Conservation (phyloP, 2,888 invertebrate genomes). For the Fabriciana adippe region DNA sequence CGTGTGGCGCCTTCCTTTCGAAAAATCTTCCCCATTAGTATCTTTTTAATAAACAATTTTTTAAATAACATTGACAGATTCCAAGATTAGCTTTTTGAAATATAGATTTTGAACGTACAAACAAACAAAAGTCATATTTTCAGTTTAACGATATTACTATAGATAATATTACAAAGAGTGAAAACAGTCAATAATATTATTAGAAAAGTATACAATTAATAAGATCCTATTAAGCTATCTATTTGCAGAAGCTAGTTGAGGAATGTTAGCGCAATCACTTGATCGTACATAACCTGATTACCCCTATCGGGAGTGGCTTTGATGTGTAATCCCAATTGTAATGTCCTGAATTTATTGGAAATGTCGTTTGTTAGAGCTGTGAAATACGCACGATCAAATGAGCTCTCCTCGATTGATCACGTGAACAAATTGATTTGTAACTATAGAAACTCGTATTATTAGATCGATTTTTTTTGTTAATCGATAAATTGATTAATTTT, state of each 20-base stretch:
- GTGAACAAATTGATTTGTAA: not conserved
- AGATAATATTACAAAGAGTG: too few relatives aligned
- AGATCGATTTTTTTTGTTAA: too few relatives aligned
- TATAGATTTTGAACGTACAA: too few relatives aligned
- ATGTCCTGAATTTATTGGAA: constrained; percentile 19
- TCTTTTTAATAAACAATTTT: too few relatives aligned
- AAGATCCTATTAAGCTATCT: not conserved
- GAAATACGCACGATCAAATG: constrained; percentile 15
- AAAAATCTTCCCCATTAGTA: too few relatives aligned
- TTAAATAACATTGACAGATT: too few relatives aligned
- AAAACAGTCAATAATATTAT: too few relatives aligned
- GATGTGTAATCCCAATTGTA: constrained; percentile 20
- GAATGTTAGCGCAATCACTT: constrained; percentile 3
- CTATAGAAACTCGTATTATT: not conserved
- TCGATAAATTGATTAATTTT: too few relatives aligned
- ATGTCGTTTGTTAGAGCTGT: constrained; percentile 14
- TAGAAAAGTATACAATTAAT: not conserved
- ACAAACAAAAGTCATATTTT: too few relatives aligned
- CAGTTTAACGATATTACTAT: too few relatives aligned
- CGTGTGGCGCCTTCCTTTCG: too few relatives aligned
- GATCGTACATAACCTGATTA: constrained; percentile 11
- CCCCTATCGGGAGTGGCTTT: constrained; percentile 17
- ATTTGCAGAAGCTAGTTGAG: constrained; percentile 4
- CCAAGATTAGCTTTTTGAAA: too few relatives aligned
- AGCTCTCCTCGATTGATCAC: constrained; percentile 6